These are phyloP conservation scores for Atrichornis clamosus DNA, from an alignment of 2,113 vertebrate genomes.

Conservation along the genomic window DNA sequence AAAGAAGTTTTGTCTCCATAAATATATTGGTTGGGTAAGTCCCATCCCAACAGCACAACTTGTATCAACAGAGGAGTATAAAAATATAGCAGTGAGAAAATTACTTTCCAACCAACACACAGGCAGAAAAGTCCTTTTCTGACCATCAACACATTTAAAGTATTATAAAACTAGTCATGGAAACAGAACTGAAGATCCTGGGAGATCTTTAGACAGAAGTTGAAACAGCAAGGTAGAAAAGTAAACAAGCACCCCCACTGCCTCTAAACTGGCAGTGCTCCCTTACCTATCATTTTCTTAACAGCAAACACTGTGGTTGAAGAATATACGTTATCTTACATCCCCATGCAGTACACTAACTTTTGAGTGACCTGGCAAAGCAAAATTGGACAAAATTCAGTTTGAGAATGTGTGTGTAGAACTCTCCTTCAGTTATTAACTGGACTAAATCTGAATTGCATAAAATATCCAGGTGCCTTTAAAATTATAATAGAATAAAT, in stretches of 20 bases:
- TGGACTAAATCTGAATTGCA: neutral
- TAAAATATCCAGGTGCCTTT: conserved; percentile 28
- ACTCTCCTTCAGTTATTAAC: neutral
- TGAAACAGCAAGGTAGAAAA: neutral
- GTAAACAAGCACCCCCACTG: neutral
- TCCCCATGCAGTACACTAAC: neutral
- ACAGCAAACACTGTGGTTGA: neutral
- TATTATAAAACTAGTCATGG: neutral
- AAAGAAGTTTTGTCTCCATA: neutral
- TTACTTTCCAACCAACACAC: neutral
- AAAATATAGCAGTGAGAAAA: neutral
- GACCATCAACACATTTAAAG: neutral
- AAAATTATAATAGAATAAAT: conserved; percentile 63
- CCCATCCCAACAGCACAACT: neutral
- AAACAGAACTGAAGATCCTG: neutral
- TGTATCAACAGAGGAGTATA: neutral
- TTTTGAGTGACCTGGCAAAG: neutral
- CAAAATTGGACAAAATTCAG: neutral
- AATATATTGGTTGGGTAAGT: neutral
- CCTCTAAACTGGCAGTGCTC: neutral
- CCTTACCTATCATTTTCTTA: neutral
- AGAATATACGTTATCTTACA: conserved; percentile 15
- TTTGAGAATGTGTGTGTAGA: neutral
- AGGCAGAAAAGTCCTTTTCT: conserved; percentile 11
- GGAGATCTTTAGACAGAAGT: neutral